These are phyloP conservation scores for Hirudo medicinalis DNA, from an alignment of 1,140 invertebrate species.

Conservation along the genomic window DNA sequence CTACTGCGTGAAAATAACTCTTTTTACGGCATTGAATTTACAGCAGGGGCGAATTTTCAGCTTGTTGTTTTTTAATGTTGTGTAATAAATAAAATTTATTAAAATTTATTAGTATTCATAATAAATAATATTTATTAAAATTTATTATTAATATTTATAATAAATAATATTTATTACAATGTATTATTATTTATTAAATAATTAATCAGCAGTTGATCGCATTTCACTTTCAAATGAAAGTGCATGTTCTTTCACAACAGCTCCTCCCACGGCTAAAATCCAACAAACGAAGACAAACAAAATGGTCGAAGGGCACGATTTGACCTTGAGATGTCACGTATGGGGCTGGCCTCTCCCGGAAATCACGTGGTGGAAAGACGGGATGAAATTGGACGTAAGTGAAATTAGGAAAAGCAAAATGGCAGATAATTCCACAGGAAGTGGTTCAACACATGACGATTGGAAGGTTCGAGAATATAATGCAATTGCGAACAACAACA, in stretches of 20 bases:
- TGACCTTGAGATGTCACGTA: constrained; percentile 9
- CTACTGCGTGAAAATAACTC: too few species aligned
- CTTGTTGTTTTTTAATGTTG: too few species aligned
- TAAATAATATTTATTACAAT: too few species aligned
- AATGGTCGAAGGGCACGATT: background rate
- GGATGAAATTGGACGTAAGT: background rate
- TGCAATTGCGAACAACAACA: constrained; percentile 4
- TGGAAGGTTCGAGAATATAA: background rate
- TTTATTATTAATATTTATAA: too few species aligned
- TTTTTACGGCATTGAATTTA: too few species aligned
- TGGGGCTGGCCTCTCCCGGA: constrained; percentile 3
- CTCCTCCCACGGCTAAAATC: background rate
- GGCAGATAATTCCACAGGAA: background rate
- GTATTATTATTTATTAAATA: too few species aligned
- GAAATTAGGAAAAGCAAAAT: background rate
- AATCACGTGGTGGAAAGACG: constrained; percentile 15
- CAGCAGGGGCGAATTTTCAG: too few species aligned
- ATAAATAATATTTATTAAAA: too few species aligned
- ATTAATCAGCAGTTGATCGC: too few species aligned
- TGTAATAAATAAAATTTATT: too few species aligned
- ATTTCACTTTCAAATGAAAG: too few species aligned
- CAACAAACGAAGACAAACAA: background rate
- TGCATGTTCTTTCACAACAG: background rate
- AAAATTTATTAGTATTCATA: too few species aligned
- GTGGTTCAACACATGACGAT: background rate